Conservation (phyloP, 1,140 invertebrate species). For the Drosophila trapezifrons region DNA sequence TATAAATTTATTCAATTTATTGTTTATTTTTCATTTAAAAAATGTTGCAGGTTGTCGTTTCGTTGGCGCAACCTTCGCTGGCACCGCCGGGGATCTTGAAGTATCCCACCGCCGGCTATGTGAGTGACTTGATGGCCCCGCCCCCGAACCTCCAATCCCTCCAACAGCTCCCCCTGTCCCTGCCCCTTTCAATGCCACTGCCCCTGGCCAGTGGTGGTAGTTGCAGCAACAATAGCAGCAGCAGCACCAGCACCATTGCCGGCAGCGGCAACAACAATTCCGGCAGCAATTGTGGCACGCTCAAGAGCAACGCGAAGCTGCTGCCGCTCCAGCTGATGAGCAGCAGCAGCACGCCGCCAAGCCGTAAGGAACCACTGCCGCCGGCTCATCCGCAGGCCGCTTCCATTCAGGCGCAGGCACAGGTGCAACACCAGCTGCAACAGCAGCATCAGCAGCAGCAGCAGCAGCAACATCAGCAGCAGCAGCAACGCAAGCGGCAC, state of each 20-base stretch:
- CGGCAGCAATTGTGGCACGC: slow-evolving; percentile 58
- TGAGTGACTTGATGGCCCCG: slow-evolving; percentile 36
- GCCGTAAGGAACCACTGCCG: slow-evolving; percentile 49
- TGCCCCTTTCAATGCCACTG: slow-evolving; percentile 2
- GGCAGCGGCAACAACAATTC: slow-evolving; percentile 19
- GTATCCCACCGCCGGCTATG: slow-evolving; percentile 29
- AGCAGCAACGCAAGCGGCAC: slow-evolving; percentile 43
- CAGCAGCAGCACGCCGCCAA: slow-evolving; percentile 20
- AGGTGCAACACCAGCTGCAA: slow-evolving; percentile 29
- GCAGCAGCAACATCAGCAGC: slow-evolving; percentile 49
- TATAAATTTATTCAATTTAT: not conserved
- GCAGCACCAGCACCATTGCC: not conserved
- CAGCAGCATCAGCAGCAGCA: slow-evolving; percentile 40
- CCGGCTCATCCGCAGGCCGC: slow-evolving; percentile 35
- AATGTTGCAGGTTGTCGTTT: slow-evolving; percentile 30
- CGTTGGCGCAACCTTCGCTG: slow-evolving; percentile 27
- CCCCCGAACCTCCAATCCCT: slow-evolving; percentile 17
- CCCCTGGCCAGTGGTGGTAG: slow-evolving; percentile 19
- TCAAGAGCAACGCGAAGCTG: slow-evolving; percentile 71
- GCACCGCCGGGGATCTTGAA: slow-evolving; percentile 28
- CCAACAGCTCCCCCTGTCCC: slow-evolving; percentile 14
- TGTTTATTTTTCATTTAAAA: no score
- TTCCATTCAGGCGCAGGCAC: slow-evolving; percentile 36
- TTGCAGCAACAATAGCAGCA: slow-evolving; percentile 27
- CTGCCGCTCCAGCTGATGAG: slow-evolving; percentile 61